Percentiles rank a stretch among this genome's conserved stretches.
These are phyloP conservation scores for Philantomba maxwellii DNA, from an alignment of 2,113 vertebrate species.

Conservation along the genomic window DNA sequence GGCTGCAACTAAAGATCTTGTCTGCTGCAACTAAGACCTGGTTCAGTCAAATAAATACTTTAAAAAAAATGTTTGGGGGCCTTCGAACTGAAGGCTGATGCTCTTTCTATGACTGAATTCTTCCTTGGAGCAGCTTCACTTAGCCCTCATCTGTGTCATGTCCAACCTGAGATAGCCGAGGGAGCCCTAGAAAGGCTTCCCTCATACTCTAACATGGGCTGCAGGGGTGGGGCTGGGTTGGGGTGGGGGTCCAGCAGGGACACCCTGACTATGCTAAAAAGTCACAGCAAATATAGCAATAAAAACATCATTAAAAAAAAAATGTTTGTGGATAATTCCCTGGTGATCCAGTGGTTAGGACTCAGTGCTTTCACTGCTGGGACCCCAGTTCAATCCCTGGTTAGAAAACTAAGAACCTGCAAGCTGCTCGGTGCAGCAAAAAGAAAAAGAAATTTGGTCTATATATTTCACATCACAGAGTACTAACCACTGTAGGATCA, in stretches of 20 bases:
- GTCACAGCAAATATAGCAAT: not conserved
- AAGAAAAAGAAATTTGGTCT: not conserved
- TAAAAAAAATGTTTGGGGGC: not conserved
- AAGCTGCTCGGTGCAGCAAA: not conserved
- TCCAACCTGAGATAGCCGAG: not conserved
- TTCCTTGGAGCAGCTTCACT: not conserved
- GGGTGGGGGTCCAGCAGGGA: not conserved
- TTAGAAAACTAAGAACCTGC: not conserved
- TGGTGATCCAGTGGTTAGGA: not conserved
- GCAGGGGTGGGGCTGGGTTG: not conserved
- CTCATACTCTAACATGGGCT: not conserved
- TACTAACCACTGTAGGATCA: not conserved
- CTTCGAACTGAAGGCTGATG: not conserved
- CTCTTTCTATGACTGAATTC: not conserved
- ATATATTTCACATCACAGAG: not conserved
- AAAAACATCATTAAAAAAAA: not conserved
- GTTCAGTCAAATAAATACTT: not conserved
- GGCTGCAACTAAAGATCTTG: not conserved
- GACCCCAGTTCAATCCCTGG: not conserved
- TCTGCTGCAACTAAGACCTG: not conserved
- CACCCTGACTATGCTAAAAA: not conserved
- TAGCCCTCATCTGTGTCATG: not conserved
- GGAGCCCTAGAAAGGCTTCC: not conserved
- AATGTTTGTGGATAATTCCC: not conserved
- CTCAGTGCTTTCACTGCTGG: not conserved